Evolutionary conservation across 2,113 vertebrate genomes (phyloP).

Genomic region (Phoenicopterus ruber): DNA sequence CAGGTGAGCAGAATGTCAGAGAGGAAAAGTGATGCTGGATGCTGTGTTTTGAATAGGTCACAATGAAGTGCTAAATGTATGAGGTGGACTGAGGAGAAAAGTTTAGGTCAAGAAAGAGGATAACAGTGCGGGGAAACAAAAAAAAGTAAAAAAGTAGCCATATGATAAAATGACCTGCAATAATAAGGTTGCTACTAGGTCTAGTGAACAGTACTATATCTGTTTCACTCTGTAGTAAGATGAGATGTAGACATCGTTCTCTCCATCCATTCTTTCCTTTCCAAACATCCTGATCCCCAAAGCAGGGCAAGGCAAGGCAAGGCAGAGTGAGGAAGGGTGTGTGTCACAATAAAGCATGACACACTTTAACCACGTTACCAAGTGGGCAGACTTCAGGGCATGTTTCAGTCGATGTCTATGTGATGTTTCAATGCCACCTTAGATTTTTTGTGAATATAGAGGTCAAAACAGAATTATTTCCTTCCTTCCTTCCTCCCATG

Average conservation of each 20-base stretch:
- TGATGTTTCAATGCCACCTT: neutral
- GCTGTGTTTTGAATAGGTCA: neutral
- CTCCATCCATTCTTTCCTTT: neutral
- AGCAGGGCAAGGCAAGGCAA: neutral
- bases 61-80: neutral
- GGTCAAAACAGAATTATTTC: neutral
- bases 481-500: neutral
- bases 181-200: neutral
- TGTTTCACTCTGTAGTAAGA: neutral
- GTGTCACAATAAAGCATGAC: neutral
- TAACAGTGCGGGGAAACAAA: neutral
- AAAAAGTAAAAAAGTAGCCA: neutral
- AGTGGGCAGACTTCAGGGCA: neutral
- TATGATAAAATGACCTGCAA: neutral
- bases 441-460: neutral
- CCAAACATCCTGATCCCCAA: neutral
- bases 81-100: fast-evolving
- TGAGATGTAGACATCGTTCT: neutral
- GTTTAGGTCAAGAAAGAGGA: neutral
- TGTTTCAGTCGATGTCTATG: neutral
- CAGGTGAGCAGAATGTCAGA: neutral
- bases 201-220: neutral
- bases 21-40: neutral
- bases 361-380: neutral
- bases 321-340: fast-evolving